phyloP scores from a whole-genome alignment of 2,797 vertebrate species.

The Podarcis siculus region DNA sequence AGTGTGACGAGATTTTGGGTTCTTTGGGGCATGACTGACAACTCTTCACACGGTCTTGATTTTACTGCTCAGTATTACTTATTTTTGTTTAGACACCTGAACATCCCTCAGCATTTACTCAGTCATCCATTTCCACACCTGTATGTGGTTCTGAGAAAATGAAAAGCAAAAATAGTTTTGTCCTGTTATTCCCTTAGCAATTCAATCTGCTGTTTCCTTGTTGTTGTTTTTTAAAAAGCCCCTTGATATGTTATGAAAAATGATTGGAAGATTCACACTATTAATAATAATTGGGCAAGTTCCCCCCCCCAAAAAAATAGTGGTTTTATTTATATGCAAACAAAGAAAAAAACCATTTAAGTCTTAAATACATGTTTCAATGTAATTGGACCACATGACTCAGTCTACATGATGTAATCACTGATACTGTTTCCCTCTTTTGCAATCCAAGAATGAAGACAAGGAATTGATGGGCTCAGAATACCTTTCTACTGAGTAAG shows the following conservation, averaged over 20 bases:
- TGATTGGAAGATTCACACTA: conserved; percentile 3
- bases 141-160: conserved; percentile 39
- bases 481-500: conserved; percentile 15
- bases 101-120: conserved; percentile 8
- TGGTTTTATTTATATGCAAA: too few relatives aligned
- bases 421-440: conserved; percentile 2
- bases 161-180: conserved; percentile 37
- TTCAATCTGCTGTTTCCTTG: conserved; percentile 39
- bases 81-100: conserved; percentile 13
- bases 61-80: not conserved
- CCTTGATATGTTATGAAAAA: conserved; percentile 3
- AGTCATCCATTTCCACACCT: conserved; percentile 30
- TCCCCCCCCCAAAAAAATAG: too few relatives aligned
- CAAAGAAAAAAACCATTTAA: too few relatives aligned
- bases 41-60: not conserved
- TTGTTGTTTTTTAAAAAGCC: conserved; percentile 34
- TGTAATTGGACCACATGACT: conserved; percentile 30
- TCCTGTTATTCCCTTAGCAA: conserved; percentile 15
- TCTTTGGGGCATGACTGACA: not conserved
- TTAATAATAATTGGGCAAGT: conserved; percentile 24
- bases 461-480: conserved; percentile 22
- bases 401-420: conserved; percentile 23
- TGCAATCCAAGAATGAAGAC: conserved; percentile 10
- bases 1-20: not conserved
- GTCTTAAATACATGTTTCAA: too few relatives aligned